Evolutionary conservation across 2,888 invertebrate species (phyloP), one percentile per base, ranked within the genome.

Genomic region (Andrena fulva): DNA sequence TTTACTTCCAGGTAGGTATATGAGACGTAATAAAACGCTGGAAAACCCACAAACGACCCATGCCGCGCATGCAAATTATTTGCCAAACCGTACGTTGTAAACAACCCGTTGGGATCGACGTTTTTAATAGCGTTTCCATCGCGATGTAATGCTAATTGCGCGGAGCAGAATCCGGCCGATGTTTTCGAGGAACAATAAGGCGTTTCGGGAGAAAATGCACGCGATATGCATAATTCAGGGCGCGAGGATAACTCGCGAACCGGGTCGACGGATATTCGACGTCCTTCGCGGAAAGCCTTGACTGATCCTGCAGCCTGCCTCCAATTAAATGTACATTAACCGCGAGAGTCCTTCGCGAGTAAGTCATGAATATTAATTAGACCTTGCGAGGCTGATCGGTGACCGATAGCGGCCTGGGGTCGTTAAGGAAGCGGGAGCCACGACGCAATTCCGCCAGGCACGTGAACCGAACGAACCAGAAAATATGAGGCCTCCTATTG

Each of bases 281-380:
- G 76, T 78, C 54, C 70, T 84, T 62, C 64, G 48, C 66, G 48
- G 48, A 74, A 80, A 80, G 59, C 64, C 69, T 56, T 68, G 77
- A 73, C 78, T 80, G 70, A 73, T 70, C 69, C 69, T 59, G 77
- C 69, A 48, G 8, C 74, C 69, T 77, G 42, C 29, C 66, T 50
- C 71, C 86, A 85, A 89, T 90, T 80, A 89, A 89, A 90, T 74
- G 69, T 81, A 85, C 84, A 84, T 90, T 84, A 87, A 86, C 77
- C 70, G 77, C 33, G 68, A 20, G 66, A 86, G 85, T 87, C 88
- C 85, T 89, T 88, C 82, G 83, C 72, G 81, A 85, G 82, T 87
- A 82, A 90, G 87, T 86, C 88, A 90, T 89, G 88, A 89, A 90
- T 89, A 90, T 87, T 88, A 88, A 90, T 89, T 80, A 82, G 81